These are phyloP conservation scores for Hemiprocne comata DNA, from an alignment of 2,113 vertebrate genomes.

Conservation along the genomic window DNA sequence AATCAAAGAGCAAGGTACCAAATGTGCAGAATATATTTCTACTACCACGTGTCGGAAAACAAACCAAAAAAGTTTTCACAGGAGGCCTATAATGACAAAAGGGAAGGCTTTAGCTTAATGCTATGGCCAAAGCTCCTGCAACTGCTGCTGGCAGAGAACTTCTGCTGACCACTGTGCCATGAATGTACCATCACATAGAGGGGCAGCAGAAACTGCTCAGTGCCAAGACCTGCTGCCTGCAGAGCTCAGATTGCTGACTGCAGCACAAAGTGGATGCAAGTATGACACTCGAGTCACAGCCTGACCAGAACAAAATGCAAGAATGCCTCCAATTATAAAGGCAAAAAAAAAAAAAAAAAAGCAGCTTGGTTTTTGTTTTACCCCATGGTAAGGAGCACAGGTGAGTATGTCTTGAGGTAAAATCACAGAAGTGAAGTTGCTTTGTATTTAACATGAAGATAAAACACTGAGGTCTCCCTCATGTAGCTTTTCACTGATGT, in stretches of 20 bases:
- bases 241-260: not conserved
- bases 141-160: not conserved
- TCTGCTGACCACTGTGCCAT: not conserved
- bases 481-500: not conserved
- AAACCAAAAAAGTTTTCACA: not conserved
- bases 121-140: not conserved
- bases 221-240: not conserved
- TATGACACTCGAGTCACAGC: not conserved
- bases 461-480: not conserved
- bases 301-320: slow-evolving; percentile 19
- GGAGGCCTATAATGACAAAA: not conserved
- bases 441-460: not conserved
- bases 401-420: slow-evolving; percentile 8
- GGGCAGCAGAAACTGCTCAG: not conserved
- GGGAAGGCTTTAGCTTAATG: not conserved
- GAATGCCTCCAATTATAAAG: not conserved
- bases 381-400: not conserved
- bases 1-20: not conserved
- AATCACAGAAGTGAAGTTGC: not conserved
- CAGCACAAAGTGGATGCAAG: not conserved
- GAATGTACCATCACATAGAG: accelerated
- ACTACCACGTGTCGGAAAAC: not conserved
- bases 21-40: not conserved
- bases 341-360: not conserved
- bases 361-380: not conserved